Evolutionary conservation across 1,140 invertebrate species (phyloP).

Genomic region (Mactra quadrangularis): DNA sequence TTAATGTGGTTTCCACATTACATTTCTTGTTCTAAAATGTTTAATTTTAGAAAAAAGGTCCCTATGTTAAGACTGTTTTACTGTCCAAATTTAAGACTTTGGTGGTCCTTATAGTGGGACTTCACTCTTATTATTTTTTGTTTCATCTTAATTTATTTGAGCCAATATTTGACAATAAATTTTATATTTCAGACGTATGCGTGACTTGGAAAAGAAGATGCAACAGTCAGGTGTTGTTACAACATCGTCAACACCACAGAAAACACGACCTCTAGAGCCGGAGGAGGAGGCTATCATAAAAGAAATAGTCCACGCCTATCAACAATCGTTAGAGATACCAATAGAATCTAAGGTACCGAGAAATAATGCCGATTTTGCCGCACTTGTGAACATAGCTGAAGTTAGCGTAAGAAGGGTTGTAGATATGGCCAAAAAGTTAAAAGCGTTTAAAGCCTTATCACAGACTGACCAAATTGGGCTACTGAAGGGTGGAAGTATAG

Average conservation of each 20-base stretch:
- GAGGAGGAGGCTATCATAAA: constrained; percentile 80
- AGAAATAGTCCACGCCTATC: constrained; percentile 81
- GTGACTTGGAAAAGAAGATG: constrained; percentile 75
- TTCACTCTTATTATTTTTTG: too few species aligned
- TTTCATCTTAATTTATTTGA: too few species aligned
- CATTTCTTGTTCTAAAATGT: too few species aligned
- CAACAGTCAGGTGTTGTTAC: constrained; percentile 77
- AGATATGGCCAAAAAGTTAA: constrained; percentile 84
- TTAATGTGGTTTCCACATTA: too few species aligned
- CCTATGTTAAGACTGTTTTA: too few species aligned
- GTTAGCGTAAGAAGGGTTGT: constrained; percentile 83
- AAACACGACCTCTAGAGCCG: constrained; percentile 72
- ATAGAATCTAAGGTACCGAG: constrained; percentile 78
- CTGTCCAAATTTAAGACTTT: too few species aligned
- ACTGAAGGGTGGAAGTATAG: constrained; percentile 84
- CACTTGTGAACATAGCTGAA: constrained; percentile 84
- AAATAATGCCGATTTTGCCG: constrained; percentile 77
- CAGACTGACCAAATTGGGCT: constrained; percentile 84
- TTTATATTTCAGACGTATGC: constrained; percentile 77
- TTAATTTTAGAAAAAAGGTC: too few species aligned
- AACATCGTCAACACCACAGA: constrained; percentile 64
- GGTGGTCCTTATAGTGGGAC: too few species aligned
- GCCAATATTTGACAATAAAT: too few species aligned
- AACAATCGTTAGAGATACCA: constrained; percentile 81
- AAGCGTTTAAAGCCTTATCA: constrained; percentile 83